Conservation (phyloP, 2,888 invertebrate genomes). For the Melanostoma scalare region DNA sequence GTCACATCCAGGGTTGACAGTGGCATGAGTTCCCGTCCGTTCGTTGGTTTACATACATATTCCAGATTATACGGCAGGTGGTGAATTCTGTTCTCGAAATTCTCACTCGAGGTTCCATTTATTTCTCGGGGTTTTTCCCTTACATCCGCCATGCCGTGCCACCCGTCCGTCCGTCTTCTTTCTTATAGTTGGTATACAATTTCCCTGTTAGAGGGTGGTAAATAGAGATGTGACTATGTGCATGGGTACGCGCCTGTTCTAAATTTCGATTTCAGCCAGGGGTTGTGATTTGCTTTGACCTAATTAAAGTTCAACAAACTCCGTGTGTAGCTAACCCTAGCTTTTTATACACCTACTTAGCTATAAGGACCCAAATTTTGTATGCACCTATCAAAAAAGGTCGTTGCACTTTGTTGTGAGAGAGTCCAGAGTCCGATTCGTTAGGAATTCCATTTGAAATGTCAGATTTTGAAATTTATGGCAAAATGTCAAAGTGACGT, state of each 20-base stretch:
- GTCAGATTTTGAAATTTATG: conserved; percentile 69
- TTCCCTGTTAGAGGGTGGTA: conserved; percentile 43
- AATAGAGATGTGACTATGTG: conserved; percentile 26
- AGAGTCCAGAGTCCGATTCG: conserved; percentile 14
- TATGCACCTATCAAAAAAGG: conserved; percentile 18
- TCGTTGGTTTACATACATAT: conserved; percentile 31
- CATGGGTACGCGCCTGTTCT: conserved; percentile 54
- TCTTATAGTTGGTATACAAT: conserved; percentile 1
- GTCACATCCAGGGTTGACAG: conserved; percentile 74
- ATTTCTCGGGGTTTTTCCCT: neutral
- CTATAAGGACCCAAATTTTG: conserved; percentile 14
- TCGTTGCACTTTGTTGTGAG: conserved; percentile 35
- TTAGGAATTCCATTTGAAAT: conserved; percentile 56
- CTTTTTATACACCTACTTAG: neutral
- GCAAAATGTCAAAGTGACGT: conserved; percentile 64
- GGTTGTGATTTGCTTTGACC: conserved; percentile 82
- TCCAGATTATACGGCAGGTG: conserved; percentile 65
- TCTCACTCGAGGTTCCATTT: conserved; percentile 28
- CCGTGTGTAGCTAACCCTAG: conserved; percentile 29
- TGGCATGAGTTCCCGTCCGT: conserved; percentile 50
- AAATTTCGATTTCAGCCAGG: conserved; percentile 77
- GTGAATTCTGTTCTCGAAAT: conserved; percentile 42
- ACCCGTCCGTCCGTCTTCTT: neutral
- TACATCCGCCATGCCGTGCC: neutral
- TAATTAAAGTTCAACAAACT: conserved; percentile 79